A percentile compares a stretch with the other conserved stretches of the same genome.
Evolutionary conservation across 2,113 vertebrate species (phyloP).

Genomic region (Mesoclemmys tuberculata): DNA sequence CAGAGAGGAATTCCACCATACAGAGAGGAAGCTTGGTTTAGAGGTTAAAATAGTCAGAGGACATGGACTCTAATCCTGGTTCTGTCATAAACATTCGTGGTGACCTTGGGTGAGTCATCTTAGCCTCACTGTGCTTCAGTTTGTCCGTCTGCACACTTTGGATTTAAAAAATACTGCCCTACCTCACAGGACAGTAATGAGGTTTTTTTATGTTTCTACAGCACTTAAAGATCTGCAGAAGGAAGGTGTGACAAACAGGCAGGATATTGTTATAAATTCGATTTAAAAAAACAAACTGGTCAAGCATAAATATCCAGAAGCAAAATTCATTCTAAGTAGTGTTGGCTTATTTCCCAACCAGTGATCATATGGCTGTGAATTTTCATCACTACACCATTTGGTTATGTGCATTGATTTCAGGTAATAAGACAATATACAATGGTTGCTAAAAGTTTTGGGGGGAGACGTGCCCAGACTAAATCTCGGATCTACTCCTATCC

Average conservation of each 20-base stretch:
- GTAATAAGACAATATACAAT: not conserved
- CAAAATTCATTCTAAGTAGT: not conserved
- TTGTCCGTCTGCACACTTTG: not conserved
- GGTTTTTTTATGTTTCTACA: not conserved
- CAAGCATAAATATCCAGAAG: not conserved
- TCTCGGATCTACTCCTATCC: not conserved
- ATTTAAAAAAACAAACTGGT: not conserved
- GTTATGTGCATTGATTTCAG: conserved; percentile 19
- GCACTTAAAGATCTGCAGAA: not conserved
- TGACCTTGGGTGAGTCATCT: conserved; percentile 29
- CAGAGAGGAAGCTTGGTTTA: conserved; percentile 10
- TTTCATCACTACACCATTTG: not conserved
- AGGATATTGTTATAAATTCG: not conserved
- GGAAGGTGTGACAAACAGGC: not conserved
- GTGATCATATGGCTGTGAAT: not conserved
- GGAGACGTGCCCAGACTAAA: too few species aligned
- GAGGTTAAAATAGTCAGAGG: conserved; percentile 13
- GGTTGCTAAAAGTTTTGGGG: not conserved
- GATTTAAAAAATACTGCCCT: not conserved
- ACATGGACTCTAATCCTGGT: conserved; percentile 18
- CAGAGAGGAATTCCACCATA: not conserved
- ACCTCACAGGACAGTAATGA: not conserved
- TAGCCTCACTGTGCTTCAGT: conserved; percentile 15
- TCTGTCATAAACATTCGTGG: conserved; percentile 38
- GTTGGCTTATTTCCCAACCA: not conserved